These are phyloP conservation scores for Lerema accius DNA, from an alignment of 1,140 invertebrate genomes.

Conservation along the genomic window DNA sequence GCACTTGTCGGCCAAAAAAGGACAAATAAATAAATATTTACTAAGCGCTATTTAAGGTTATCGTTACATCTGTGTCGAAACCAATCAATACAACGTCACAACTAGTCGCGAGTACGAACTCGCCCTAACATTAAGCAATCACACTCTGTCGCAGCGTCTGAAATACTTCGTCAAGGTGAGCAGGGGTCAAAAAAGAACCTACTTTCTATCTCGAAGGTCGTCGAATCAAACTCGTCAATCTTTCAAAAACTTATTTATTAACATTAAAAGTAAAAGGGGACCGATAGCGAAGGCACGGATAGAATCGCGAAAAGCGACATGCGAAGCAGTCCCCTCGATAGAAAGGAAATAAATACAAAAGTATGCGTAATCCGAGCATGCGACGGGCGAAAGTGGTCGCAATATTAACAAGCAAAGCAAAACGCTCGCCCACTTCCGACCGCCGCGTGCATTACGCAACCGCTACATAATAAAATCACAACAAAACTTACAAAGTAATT, in stretches of 20 bases:
- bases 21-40: not conserved
- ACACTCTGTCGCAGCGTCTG: conserved; percentile 58
- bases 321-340: conserved; percentile 35
- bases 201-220: conserved; percentile 72
- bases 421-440: conserved; percentile 16
- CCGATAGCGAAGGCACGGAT: conserved; percentile 2
- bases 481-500: conserved; percentile 58
- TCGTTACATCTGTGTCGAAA: not conserved
- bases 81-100: not conserved
- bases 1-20: too few species aligned
- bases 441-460: conserved; percentile 43
- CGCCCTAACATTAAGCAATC: conserved; percentile 17
- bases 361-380: conserved; percentile 23
- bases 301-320: conserved; percentile 14
- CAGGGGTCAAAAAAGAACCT: conserved; percentile 58
- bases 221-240: conserved; percentile 58
- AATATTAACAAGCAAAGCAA: conserved; percentile 11
- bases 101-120: conserved; percentile 9
- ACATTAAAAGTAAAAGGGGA: conserved; percentile 50
- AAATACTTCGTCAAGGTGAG: conserved; percentile 73
- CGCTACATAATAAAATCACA: conserved; percentile 64
- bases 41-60: not conserved
- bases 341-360: conserved; percentile 42
- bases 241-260: conserved; percentile 71
- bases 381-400: conserved; percentile 19